Evolutionary conservation across 2,888 invertebrate genomes (phyloP).

Genomic region (Harpalus rufipes): DNA sequence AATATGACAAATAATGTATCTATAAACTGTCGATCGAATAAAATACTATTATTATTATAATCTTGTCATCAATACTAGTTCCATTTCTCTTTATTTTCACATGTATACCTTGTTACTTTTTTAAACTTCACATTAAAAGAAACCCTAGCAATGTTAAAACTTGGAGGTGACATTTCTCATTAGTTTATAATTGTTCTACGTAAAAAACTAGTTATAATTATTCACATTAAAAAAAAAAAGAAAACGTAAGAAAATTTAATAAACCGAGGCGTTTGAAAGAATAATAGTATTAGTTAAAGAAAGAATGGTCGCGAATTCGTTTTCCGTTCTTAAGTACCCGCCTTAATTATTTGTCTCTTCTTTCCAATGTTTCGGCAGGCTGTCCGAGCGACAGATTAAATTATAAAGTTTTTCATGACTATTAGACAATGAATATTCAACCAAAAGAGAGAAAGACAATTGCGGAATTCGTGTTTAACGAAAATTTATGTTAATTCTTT

Average conservation of each 20-base stretch:
- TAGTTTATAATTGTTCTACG: no score
- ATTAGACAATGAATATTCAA: slow-evolving; percentile 39
- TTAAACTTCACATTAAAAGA: no score
- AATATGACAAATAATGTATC: no score
- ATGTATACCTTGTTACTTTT: no score
- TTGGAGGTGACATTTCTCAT: no score
- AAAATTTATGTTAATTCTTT: slow-evolving; percentile 35
- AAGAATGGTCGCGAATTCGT: slow-evolving; percentile 7
- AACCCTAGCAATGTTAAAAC: no score
- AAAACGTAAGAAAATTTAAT: not conserved
- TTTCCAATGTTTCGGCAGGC: slow-evolving; percentile 28
- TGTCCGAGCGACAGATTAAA: slow-evolving; percentile 29
- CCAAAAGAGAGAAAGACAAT: slow-evolving; percentile 20
- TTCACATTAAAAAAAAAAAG: not conserved
- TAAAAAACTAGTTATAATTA: not conserved
- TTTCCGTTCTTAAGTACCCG: slow-evolving; percentile 14
- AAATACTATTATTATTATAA: no score
- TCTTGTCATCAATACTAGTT: no score
- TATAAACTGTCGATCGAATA: no score
- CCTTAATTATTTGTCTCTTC: slow-evolving; percentile 30
- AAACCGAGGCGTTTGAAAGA: slow-evolving; percentile 13
- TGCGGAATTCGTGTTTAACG: slow-evolving; percentile 20
- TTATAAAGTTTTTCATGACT: slow-evolving; percentile 48
- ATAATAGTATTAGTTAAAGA: slow-evolving; percentile 35
- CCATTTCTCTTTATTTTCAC: no score